These are phyloP conservation scores for Austrolebias charrua DNA, from an alignment of 2,797 vertebrate species.

Conservation along the genomic window DNA sequence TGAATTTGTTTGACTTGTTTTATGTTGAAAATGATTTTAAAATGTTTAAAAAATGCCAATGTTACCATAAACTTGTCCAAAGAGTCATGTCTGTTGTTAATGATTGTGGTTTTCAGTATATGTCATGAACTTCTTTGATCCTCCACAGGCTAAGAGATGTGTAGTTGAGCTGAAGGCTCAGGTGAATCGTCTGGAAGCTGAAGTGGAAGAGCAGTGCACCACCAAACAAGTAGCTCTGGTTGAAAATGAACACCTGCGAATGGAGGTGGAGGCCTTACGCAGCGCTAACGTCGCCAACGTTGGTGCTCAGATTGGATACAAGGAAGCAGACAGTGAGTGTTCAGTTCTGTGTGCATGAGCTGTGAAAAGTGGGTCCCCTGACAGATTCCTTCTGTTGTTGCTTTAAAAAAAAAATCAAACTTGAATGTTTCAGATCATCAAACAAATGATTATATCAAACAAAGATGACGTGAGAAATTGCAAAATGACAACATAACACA, in stretches of 20 bases:
- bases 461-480: no score
- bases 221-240: slow-evolving; percentile 89
- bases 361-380: neutral
- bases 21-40: neutral
- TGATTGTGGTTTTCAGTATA: neutral
- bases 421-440: no score
- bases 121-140: neutral
- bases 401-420: no score
- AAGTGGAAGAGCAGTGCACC: slow-evolving; percentile 75
- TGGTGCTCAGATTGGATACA: slow-evolving; percentile 88
- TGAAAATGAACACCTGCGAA: slow-evolving; percentile 87
- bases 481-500: no score
- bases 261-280: slow-evolving; percentile 87
- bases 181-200: slow-evolving; percentile 74
- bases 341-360: rapidly evolving
- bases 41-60: neutral
- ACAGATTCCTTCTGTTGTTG: no score
- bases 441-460: no score
- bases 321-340: slow-evolving; percentile 90
- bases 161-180: slow-evolving; percentile 73
- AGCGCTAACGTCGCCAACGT: slow-evolving; percentile 80
- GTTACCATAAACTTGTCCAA: neutral
- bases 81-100: neutral
- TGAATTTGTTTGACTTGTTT: no score
- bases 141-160: slow-evolving; percentile 74